Conservation (phyloP, 2,888 invertebrate genomes). For the Amaurobius ferox region DNA sequence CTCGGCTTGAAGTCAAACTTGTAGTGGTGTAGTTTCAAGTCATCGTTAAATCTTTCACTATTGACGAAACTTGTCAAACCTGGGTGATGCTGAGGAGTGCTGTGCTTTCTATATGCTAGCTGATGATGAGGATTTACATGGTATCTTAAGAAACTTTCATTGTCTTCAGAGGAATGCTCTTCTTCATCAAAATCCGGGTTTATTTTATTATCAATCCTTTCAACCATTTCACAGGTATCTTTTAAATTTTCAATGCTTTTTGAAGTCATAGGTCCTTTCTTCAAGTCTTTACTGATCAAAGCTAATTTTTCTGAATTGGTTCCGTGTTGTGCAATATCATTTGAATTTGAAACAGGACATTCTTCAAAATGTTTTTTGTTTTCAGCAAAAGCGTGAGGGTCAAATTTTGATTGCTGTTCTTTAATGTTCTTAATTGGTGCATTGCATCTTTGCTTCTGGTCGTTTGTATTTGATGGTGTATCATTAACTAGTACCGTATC, state of each 20-base stretch:
- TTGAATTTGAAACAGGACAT: background rate
- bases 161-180: constrained; percentile 49
- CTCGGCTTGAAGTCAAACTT: constrained; percentile 46
- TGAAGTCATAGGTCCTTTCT: no score
- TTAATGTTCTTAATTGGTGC: no score
- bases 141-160: constrained; percentile 27
- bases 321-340: background rate
- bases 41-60: constrained; percentile 10
- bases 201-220: background rate
- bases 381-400: no score
- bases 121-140: constrained; percentile 22
- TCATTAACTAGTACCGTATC: no score
- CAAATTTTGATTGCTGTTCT: no score
- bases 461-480: no score
- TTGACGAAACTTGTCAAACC: background rate
- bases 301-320: background rate
- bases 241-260: no score
- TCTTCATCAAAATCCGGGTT: background rate
- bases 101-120: background rate
- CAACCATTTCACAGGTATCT: no score
- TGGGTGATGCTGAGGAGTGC: background rate
- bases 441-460: no score
- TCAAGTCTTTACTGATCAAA: no score
- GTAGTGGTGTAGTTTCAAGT: background rate
- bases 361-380: background rate